Conservation (phyloP, 1,140 invertebrate species). For the Drosophila arizonae region DNA sequence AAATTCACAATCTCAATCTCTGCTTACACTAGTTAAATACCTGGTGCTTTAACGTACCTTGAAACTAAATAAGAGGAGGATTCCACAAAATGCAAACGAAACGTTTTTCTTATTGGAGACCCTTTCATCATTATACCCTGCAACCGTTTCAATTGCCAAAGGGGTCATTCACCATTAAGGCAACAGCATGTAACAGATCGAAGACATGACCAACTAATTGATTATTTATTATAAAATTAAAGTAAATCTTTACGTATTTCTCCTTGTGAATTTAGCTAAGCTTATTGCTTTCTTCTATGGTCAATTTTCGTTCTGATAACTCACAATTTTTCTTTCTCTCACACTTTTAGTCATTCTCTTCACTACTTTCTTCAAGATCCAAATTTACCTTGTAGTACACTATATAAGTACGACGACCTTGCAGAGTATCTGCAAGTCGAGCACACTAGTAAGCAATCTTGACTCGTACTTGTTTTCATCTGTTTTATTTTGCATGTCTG, state of each 20-base stretch:
- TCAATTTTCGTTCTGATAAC: too few relatives aligned
- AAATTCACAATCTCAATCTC: slow-evolving; percentile 33
- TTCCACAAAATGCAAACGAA: slow-evolving; percentile 26
- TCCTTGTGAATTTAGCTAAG: neutral
- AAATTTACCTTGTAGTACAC: too few relatives aligned
- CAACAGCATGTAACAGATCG: neutral
- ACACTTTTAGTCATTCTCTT: too few relatives aligned
- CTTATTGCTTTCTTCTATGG: too few relatives aligned
- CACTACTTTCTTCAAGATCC: too few relatives aligned
- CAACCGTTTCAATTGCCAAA: neutral
- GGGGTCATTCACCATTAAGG: too few relatives aligned
- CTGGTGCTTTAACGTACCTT: slow-evolving; percentile 30
- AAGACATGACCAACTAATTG: too few relatives aligned
- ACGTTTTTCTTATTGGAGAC: neutral
- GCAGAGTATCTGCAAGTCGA: neutral
- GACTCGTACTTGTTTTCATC: slow-evolving; percentile 42
- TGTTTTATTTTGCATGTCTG: slow-evolving; percentile 67
- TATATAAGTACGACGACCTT: too few relatives aligned
- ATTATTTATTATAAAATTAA: too few relatives aligned
- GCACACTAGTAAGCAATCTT: neutral
- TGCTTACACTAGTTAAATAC: slow-evolving; percentile 23
- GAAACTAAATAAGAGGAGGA: slow-evolving; percentile 7
- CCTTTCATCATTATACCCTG: slow-evolving; percentile 12
- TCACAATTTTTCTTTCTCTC: too few relatives aligned
- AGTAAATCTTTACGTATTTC: neutral